Base-by-base conservation (phyloP, 1,140 invertebrate species). In the Ladona fulva region DNA sequence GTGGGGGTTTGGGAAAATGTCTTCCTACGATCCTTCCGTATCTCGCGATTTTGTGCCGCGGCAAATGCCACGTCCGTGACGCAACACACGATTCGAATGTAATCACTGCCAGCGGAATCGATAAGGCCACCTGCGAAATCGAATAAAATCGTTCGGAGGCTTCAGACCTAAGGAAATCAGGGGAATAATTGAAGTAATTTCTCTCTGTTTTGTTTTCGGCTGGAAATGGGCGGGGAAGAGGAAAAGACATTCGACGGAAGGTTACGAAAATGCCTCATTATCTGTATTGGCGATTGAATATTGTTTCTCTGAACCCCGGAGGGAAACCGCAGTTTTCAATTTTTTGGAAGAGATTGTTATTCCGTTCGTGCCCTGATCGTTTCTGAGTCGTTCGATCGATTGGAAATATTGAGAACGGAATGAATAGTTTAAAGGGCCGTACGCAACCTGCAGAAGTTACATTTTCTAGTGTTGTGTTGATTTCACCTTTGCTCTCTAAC, bases 61-160 rank as follows among this genome's bases (percentile, higher is more conserved):
- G 3, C 52, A 66, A 66, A 66, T 66, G 52, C 16, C 52, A 66
- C 14, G 52, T 16, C 52, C 52, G 52, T 66, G 52, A 66, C 52
- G 52, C 52, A 66, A 66, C n/a, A 22, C 16, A 22, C 52, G 52
- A 66, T 66, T 66, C 16, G 3, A 12, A 66, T 22, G 52, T 3
- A 12, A 66, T 66, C 52, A 6, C n/a, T 19, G 14, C 3, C n/a
- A 19, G 19, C 44, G 19, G 19, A 52, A 19, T 52, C 52, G 52
- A 66, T 66, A 66, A 66, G 52, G n/a, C 52, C 52, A 66, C 52
- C 52, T 16, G 52, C 52, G 52, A 66, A 66, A 66, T 66, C 52
- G n/a, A 66, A 66, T 66, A 22, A 22, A 66, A 66, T 66, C n/a
- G 52, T 66, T 66, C 52, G 16, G 52, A 66, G n/a, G 52, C 52